These are phyloP conservation scores for Meriones unguiculatus DNA, from an alignment of 2,113 vertebrate species.

Conservation along the genomic window DNA sequence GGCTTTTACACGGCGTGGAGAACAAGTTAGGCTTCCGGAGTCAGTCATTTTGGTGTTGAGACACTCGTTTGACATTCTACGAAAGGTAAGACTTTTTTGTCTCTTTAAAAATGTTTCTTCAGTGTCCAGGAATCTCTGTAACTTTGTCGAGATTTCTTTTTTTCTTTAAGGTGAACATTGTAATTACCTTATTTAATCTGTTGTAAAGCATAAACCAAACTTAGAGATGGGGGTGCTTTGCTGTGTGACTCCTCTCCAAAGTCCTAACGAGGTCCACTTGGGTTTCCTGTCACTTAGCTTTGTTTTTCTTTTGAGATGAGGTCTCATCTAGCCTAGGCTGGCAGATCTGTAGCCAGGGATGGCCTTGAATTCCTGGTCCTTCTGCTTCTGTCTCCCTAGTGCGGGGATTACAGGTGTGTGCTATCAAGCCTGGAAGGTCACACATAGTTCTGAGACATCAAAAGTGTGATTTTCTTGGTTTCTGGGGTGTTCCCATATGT, in stretches of 20 bases:
- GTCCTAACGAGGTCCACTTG: neutral
- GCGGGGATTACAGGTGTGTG: neutral
- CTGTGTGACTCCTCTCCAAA: accelerated
- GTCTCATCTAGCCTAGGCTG: neutral
- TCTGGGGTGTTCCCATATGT: neutral
- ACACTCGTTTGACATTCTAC: constrained; percentile 2
- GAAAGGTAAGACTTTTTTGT: constrained; percentile 67
- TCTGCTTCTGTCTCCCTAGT: neutral
- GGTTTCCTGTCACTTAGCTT: neutral
- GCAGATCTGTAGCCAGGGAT: neutral
- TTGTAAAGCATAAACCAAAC: neutral
- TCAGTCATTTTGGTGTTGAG: constrained; percentile 67
- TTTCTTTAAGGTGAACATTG: neutral
- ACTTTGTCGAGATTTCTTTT: neutral
- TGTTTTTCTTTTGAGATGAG: neutral
- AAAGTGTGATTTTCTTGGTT: neutral
- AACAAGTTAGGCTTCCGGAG: constrained; percentile 74
- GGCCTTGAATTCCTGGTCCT: neutral
- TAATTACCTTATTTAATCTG: neutral
- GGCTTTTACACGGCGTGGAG: neutral
- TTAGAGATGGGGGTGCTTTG: neutral
- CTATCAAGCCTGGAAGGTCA: too few relatives aligned
- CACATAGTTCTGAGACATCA: neutral
- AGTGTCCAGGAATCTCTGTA: neutral
- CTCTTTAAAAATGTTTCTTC: constrained; percentile 49